A percentile compares a stretch with the other conserved stretches of the same genome.
These are phyloP conservation scores for Bradysia coprophila DNA, from an alignment of 1,140 invertebrate genomes.

Conservation along the genomic window DNA sequence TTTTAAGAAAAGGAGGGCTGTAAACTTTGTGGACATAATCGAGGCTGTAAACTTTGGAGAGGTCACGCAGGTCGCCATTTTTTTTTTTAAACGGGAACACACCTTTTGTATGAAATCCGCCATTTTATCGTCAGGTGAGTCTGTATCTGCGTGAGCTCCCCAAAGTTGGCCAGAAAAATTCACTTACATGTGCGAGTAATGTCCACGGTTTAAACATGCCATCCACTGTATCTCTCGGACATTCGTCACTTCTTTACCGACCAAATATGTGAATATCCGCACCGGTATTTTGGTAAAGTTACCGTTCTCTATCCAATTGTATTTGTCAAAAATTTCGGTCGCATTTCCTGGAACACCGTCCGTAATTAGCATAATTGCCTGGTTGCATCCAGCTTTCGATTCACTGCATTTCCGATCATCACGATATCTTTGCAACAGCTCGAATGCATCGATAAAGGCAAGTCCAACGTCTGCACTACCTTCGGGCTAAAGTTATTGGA, in stretches of 20 bases:
- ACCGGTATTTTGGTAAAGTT: constrained; percentile 48
- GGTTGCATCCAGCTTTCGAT: constrained; percentile 60
- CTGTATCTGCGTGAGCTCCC: too few relatives aligned
- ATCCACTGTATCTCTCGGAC: constrained; percentile 84
- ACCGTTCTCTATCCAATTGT: constrained; percentile 54
- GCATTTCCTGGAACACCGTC: constrained; percentile 88
- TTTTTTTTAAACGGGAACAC: too few relatives aligned
- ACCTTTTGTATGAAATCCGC: too few relatives aligned
- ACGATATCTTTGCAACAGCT: constrained; percentile 49
- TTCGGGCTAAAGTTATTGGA: too few relatives aligned
- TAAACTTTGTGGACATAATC: too few relatives aligned
- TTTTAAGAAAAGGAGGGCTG: too few relatives aligned
- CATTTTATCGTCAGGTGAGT: too few relatives aligned
- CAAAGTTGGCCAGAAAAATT: too few relatives aligned
- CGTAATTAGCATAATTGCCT: constrained; percentile 96
- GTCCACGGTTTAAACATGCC: constrained; percentile 90
- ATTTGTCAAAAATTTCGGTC: constrained; percentile 68
- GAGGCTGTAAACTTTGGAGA: too few relatives aligned
- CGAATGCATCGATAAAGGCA: constrained; percentile 74
- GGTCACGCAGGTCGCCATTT: too few relatives aligned
- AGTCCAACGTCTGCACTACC: constrained; percentile 73
- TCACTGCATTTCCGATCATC: constrained; percentile 33
- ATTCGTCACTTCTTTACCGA: constrained; percentile 89
- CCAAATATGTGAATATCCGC: constrained; percentile 90
- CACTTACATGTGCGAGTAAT: constrained; percentile 84